A percentile compares a stretch with the other conserved stretches of the same genome.
These are phyloP conservation scores for Hydractinia echinata DNA, from an alignment of 30 jellyfish, hydroid and myxozoan genomes.

Conservation along the genomic window DNA sequence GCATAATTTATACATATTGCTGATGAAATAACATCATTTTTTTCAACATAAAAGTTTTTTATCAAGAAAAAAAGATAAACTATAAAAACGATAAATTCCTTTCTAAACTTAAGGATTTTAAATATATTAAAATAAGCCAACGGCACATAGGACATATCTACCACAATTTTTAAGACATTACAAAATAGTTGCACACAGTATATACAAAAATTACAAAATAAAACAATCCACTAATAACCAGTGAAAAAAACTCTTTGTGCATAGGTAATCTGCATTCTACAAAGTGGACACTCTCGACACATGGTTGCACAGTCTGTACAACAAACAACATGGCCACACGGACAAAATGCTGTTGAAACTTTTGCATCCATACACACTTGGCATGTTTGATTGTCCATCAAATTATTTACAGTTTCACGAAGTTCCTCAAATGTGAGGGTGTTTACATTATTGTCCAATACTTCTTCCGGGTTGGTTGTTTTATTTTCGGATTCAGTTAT, in stretches of 20 bases:
- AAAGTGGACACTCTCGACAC: constrained; percentile 98
- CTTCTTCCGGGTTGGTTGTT: neutral
- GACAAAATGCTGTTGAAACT: constrained; percentile 96
- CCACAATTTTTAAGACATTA: too few relatives aligned
- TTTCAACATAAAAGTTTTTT: too few relatives aligned
- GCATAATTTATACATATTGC: too few relatives aligned
- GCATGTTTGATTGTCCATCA: constrained; percentile 81
- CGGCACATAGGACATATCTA: too few relatives aligned
- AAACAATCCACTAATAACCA: neutral
- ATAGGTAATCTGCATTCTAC: constrained; percentile 91
- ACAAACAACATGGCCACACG: constrained; percentile 98
- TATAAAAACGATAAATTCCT: too few relatives aligned
- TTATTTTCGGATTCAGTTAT: constrained; percentile 6
- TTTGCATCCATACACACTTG: constrained; percentile 96
- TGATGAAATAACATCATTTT: too few relatives aligned
- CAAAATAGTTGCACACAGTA: neutral
- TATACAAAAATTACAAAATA: neutral
- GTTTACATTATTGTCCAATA: constrained; percentile 43
- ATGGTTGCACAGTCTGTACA: constrained; percentile 92
- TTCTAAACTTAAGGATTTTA: too few relatives aligned
- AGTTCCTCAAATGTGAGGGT: constrained; percentile 62
- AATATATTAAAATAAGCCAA: too few relatives aligned
- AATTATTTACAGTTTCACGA: constrained; percentile 71
- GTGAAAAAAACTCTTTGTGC: constrained; percentile 95
- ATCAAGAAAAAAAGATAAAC: too few relatives aligned